Evolutionary conservation across 2,888 invertebrate species (phyloP).

Genomic region (Strigamia maritima): DNA sequence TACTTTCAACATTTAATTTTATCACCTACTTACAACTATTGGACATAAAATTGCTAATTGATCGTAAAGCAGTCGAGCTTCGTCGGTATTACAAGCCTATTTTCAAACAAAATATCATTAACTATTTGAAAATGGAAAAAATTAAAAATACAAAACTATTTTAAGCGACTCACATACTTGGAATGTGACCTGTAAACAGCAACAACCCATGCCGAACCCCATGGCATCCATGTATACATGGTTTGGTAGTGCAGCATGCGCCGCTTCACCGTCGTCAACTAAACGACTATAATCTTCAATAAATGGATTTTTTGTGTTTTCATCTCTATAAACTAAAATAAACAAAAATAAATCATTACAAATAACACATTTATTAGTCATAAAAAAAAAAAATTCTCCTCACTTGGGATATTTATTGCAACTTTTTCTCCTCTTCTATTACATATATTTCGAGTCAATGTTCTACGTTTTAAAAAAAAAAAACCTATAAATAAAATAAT

Average conservation of each 20-base stretch:
- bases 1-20: neutral
- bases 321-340: slow-evolving; percentile 78
- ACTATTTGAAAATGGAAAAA: slow-evolving; percentile 31
- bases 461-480: slow-evolving; percentile 54
- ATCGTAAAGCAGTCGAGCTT: slow-evolving; percentile 93
- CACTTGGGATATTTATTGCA: slow-evolving; percentile 92
- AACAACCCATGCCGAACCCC: slow-evolving; percentile 99
- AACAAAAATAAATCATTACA: slow-evolving; percentile 42
- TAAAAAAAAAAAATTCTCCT: neutral
- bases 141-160: slow-evolving; percentile 18
- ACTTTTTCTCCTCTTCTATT: slow-evolving; percentile 89
- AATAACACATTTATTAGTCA: neutral
- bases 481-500: neutral
- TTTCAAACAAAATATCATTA: slow-evolving; percentile 9
- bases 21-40: slow-evolving; percentile 69
- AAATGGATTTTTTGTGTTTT: slow-evolving; percentile 78
- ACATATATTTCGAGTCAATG: slow-evolving; percentile 88
- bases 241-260: slow-evolving; percentile 70
- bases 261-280: slow-evolving; percentile 65
- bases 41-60: slow-evolving; percentile 95
- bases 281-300: slow-evolving; percentile 59
- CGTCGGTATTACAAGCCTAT: slow-evolving; percentile 92
- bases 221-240: slow-evolving; percentile 98
- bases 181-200: slow-evolving; percentile 93
- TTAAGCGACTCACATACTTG: slow-evolving; percentile 53